Evolutionary conservation across 2,113 vertebrate species (phyloP), one percentile per base, ranked within the genome.

Genomic region (Haemorhous mexicanus): DNA sequence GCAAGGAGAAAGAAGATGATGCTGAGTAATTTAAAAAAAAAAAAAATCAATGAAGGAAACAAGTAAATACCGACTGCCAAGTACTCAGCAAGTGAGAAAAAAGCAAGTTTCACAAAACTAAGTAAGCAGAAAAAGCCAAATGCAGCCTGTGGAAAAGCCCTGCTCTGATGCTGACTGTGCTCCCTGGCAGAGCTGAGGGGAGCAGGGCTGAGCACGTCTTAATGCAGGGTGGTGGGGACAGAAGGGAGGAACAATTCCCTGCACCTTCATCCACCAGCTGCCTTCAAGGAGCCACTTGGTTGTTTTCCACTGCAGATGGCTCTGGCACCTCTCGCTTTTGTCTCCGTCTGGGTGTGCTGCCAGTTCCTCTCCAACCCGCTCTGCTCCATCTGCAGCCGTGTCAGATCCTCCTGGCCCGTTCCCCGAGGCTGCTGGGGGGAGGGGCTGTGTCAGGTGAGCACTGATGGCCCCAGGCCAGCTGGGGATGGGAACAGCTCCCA

Each of bases 241-340:
- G 35, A 52, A 70, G 55, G 58, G 64, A 87, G 64, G 7, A 64
- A 37, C 72, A 30, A 32, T 5, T 21, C 37, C 59, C 83, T 8
- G 55, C 10, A 74, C 93, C 90, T 83, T 32, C 52, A 9, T 2
- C 10, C 55, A 50, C 41, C 90, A 74, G 90, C 76, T 84, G 82
- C 92, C 89, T 88, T 90, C 11, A 76, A 37, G 7, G 2, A 91
- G 66, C 73, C 87, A 20, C 89, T 64, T 75, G 93, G 68, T 33
- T 78, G 93, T 84, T 87, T 93, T 85, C 93, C 91, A 87, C 85
- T 76, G 96, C 96, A 94, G 95, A 96, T 89, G 91, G 94, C 89
- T 92, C n/a, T 87, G 91, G 95, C 95, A 87, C 64, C 80, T 89
- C 89, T 89, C 1, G 30, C 93, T 81, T 75, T 84, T 83, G 81